phyloP scores from a whole-genome alignment of 2,797 vertebrate species.

The Helarctos malayanus region DNA sequence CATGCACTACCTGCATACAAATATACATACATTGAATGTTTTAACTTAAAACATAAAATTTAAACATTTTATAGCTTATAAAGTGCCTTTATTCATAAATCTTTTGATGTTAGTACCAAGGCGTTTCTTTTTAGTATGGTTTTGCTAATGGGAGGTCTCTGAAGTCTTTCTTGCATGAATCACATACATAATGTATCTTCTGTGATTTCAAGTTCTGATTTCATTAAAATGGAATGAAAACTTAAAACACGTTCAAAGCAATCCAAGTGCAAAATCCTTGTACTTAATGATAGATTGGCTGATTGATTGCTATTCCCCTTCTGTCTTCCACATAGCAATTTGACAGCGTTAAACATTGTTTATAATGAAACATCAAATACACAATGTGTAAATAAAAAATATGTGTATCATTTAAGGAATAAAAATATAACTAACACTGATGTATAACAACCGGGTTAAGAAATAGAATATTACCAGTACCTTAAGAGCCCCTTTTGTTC shows the following conservation, averaged over 20 bases:
- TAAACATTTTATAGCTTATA: constrained; percentile 3
- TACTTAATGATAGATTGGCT: background rate
- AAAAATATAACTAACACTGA: background rate
- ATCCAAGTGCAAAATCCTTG: constrained; percentile 5
- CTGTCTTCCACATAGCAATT: background rate
- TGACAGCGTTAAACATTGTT: constrained; percentile 9
- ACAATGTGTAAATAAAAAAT: background rate
- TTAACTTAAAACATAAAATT: background rate
- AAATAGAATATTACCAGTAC: background rate
- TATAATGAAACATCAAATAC: constrained; percentile 18
- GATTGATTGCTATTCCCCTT: background rate
- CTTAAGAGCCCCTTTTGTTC: background rate
- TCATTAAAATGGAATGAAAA: constrained; percentile 64
- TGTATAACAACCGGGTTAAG: background rate
- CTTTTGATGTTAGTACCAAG: background rate
- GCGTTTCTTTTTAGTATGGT: constrained; percentile 21
- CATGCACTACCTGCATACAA: background rate
- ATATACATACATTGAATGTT: background rate
- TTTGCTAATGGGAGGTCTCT: constrained; percentile 39
- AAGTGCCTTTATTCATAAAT: background rate
- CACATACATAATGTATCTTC: constrained; percentile 50
- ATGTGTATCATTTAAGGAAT: background rate
- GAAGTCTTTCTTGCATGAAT: constrained; percentile 49
- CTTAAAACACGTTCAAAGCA: constrained; percentile 19
- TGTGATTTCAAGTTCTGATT: constrained; percentile 58